These are phyloP conservation scores for Tokudaia muenninki DNA, from an alignment of 2,797 vertebrate genomes.

Conservation along the genomic window DNA sequence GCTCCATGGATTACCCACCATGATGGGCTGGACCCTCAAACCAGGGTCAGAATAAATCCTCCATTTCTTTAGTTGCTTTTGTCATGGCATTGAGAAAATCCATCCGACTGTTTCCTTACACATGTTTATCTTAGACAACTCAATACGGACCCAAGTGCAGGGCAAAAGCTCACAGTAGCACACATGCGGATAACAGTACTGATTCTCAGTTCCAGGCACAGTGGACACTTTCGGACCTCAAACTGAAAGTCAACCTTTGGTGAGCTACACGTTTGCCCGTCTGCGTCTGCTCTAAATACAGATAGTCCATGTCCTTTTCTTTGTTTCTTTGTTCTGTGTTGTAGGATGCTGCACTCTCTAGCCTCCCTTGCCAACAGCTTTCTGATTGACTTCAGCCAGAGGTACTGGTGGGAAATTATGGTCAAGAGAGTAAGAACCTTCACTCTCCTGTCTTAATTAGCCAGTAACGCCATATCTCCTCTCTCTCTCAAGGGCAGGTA, in stretches of 20 bases:
- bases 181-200: neutral
- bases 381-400: neutral
- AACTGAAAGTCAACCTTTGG: neutral
- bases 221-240: neutral
- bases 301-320: neutral
- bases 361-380: neutral
- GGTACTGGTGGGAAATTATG: neutral
- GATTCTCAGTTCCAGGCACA: neutral
- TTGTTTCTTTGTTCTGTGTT: neutral
- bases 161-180: neutral
- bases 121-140: neutral
- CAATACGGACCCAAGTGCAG: neutral
- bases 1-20: neutral
- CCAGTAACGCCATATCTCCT: too few species aligned
- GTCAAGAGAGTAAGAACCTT: neutral
- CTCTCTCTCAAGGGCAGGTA: neutral
- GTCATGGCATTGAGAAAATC: neutral
- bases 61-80: neutral
- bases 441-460: neutral
- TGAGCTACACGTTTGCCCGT: neutral
- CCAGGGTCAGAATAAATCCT: too few species aligned
- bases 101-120: neutral
- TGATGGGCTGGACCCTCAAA: neutral
- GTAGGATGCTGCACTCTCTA: neutral
- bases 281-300: neutral